Percentiles rank a stretch among this genome's conserved stretches.
Evolutionary conservation across 2,888 invertebrate species (phyloP).

Genomic region (Ormyrus labotus): DNA sequence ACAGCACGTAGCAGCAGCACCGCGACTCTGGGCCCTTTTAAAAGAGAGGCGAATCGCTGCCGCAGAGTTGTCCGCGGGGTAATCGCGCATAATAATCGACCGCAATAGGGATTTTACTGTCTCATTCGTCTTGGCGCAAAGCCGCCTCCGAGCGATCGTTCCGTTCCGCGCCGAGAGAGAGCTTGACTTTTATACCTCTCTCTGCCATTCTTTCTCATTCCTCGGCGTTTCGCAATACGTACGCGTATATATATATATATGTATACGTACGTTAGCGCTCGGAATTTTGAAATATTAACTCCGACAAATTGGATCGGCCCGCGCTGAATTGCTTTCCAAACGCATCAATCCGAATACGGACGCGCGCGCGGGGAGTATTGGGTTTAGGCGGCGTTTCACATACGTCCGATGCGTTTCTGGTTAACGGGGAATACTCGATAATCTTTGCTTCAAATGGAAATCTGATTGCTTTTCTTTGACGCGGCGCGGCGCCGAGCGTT

Average conservation of each 20-base stretch:
- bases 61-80: background rate
- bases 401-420: no score
- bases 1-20: background rate
- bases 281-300: constrained; percentile 10
- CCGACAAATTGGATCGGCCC: constrained; percentile 14
- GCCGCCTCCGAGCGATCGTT: constrained; percentile 16
- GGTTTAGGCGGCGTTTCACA: no score
- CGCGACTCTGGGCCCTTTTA: background rate
- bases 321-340: no score
- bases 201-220: constrained; percentile 1
- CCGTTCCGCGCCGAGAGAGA: constrained; percentile 5
- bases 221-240: background rate
- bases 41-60: no score
- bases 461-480: no score
- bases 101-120: constrained; percentile 38
- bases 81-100: constrained; percentile 47
- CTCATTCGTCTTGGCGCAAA: constrained; percentile 47
- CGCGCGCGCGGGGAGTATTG: no score
- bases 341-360: no score
- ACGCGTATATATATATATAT: no score
- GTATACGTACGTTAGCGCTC: no score
- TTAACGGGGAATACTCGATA: no score
- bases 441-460: no score
- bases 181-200: constrained; percentile 5
- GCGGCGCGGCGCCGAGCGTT: no score